Base-by-base conservation (phyloP, 2,888 invertebrate species). In the Agrotis puta region DNA sequence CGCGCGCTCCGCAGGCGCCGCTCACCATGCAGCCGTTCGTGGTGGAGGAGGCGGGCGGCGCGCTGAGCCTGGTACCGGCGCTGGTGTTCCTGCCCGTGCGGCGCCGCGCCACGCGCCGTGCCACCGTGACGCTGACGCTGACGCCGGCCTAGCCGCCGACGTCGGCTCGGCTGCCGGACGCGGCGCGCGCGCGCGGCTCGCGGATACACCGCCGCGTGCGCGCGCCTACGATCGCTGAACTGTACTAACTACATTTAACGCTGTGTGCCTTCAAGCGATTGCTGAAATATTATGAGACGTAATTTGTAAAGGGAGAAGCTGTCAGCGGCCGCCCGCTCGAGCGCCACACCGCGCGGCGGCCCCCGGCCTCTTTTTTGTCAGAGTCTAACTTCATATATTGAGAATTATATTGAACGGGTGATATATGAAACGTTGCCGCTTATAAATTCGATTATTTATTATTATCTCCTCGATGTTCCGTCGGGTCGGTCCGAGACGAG, bases 21-120 rank as follows among this genome's bases (percentile, higher is more conserved):
- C 98, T 98, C 90, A 97, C 98, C 84, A 99, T 99, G 99, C 99
- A 99, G 96, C 98, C 99, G 72, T 99, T 99, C 96, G 97, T 98
- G 87, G 96, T 99, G 93, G 98, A 98, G 93, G 96, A 96, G 86
- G 92, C 96, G 87, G 94, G 95, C 85, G 95, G 95, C 84, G 96
- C 95, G 91, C 94, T 95, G 87, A 97, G 97, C 92, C 98, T 99
- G 94, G 97, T 98, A 90, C 98, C 99, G 84, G 98, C 99, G 88
- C 97, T 99, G 88, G 98, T 99, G 94, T 99, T 98, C 96, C 97
- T 99, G 96, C 99, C 99, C 81, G 99, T 99, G 91, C 97, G 98
- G 86, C 98, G 98, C 92, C 97, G 98, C 93, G 97, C 99, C 89
- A 98, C 98, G 91, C 97, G 98, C 91, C 98, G 98, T 86, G 97